Conservation (phyloP, 2,113 vertebrate species). For the Antigone vipio region DNA sequence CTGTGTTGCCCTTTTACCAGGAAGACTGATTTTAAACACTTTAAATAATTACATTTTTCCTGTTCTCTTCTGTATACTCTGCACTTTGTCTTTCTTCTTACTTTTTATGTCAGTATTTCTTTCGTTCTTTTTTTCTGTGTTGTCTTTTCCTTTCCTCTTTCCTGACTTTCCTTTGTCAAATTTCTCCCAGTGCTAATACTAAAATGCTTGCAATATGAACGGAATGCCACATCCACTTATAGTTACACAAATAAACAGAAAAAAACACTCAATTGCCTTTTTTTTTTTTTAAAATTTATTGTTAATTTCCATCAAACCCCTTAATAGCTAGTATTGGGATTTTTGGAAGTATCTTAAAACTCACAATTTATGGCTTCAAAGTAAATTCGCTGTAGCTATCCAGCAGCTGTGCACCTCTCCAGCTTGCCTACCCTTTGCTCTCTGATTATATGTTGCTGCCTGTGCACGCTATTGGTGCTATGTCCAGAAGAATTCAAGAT, state of each 20-base stretch:
- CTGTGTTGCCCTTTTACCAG: neutral
- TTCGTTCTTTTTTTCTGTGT: neutral
- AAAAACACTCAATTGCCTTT: neutral
- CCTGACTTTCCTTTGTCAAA: neutral
- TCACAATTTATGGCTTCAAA: neutral
- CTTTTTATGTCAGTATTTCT: neutral
- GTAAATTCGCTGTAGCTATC: neutral
- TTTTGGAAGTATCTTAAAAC: neutral
- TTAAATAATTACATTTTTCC: slow-evolving; percentile 7
- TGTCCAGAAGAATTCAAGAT: neutral
- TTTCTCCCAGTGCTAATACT: neutral
- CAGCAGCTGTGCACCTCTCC: neutral
- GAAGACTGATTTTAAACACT: slow-evolving; percentile 25
- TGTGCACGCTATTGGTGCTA: neutral
- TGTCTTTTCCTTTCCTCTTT: neutral
- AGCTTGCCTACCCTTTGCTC: neutral
- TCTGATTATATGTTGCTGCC: neutral
- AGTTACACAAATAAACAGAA: neutral
- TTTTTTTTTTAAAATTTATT: neutral
- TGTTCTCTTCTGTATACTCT: neutral
- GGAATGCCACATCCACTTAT: neutral
- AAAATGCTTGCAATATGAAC: neutral
- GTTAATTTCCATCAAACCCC: neutral
- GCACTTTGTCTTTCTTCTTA: neutral
- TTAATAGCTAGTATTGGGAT: neutral